Evolutionary conservation across 1,140 invertebrate species (phyloP), one percentile per base, ranked within the genome.

Genomic region (Tetramorium simillimum): DNA sequence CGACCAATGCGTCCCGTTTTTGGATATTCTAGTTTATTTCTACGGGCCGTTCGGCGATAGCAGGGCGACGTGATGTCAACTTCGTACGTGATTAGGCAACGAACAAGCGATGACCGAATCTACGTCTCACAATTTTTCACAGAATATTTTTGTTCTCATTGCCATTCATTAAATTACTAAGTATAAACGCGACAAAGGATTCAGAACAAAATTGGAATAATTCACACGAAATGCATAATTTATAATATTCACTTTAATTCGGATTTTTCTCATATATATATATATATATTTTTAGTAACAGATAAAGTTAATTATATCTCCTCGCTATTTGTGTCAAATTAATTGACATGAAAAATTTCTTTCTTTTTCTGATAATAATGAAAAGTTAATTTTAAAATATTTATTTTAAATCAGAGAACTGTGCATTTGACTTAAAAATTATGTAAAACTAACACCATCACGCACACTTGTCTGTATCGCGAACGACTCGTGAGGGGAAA

Each of bases 1-100:
- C 43, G 65, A 53, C 49, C 56, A 73, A 76, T 87, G 73, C 73
- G 65, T 78, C 72, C 73, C 78, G 76, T 88, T 89, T 80, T 63
- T 73, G 77, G 51, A 88, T 77, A 63, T 60, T 4, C 33, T 75
- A 43, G 14, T 84, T 65, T 53, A 63, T 65, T 76, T 77, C 46
- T 65, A 18, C 37, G 60, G 1, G 21, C 18, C 37, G 46, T 86
- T 80, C n/a, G 51, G 18, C 37, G 60, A 67, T 28, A 56, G 51
- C 28, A 37, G 16, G 43, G 63, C 63, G 49, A 43, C 37, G 75
- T 43, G 53, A 49, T 60, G 78, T 84, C 69, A 75, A 62, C n/a
- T 73, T 84, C n/a, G 14, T 73, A 60, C n/a, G 18, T 75, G 37
- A 84, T 75, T 73, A 40, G 40, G 2, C 21, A 33, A 67, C 14